Conservation (phyloP, 2,888 invertebrate genomes). For the Acanthosepion lycidas region DNA sequence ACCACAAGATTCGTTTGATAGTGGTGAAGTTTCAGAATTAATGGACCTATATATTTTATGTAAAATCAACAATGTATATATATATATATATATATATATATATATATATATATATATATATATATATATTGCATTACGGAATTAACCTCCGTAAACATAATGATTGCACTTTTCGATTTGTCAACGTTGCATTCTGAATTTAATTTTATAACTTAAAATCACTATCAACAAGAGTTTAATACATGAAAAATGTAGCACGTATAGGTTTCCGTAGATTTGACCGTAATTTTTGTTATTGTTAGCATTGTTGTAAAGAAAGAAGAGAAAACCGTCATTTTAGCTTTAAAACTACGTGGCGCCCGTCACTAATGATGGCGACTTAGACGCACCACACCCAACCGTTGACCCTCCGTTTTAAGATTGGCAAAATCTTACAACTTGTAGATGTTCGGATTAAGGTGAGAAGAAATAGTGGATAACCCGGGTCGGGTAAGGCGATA, state of each 20-base stretch:
- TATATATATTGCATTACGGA: no score
- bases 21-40: no score
- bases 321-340: background rate
- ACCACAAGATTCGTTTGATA: no score
- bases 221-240: no score
- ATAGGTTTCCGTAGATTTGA: background rate
- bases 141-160: no score
- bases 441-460: background rate
- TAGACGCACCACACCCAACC: slow-evolving; percentile 15
- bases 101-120: no score
- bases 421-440: background rate
- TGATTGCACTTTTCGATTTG: no score
- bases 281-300: background rate
- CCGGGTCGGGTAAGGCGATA: background rate
- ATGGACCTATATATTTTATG: no score
- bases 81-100: no score
- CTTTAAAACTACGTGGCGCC: background rate
- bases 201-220: no score
- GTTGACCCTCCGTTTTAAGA: background rate
- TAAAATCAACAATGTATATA: no score
- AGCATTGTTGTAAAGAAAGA: background rate
- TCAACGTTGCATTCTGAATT: no score
- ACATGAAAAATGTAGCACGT: background rate
- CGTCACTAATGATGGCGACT: slow-evolving; percentile 33
- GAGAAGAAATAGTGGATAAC: background rate